phyloP scores from a whole-genome alignment of 2,888 invertebrate species.

The Eurytoma adleriae region DNA sequence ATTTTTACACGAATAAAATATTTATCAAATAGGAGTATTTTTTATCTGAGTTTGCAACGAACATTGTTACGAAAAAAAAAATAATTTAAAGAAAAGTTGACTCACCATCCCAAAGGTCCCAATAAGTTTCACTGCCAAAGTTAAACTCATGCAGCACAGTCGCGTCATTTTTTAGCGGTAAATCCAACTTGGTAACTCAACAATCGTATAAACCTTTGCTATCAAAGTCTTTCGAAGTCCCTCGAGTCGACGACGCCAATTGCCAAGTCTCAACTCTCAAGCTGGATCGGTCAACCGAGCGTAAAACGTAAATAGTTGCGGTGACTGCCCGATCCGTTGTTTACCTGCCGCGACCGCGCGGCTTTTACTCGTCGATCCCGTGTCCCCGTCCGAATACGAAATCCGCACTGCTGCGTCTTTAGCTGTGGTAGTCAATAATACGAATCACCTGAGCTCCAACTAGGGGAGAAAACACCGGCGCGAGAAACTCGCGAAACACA shows the following conservation, averaged over 20 bases:
- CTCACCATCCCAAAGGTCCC: conserved; percentile 72
- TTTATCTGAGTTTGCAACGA: too few species aligned
- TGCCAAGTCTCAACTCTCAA: not conserved
- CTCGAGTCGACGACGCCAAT: conserved; percentile 3
- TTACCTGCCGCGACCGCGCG: conserved; percentile 3
- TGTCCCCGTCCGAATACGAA: too few species aligned
- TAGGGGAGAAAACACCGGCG: too few species aligned
- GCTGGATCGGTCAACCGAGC: not conserved
- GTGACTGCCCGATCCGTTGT: conserved; percentile 1
- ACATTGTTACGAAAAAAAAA: too few species aligned
- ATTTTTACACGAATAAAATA: too few species aligned
- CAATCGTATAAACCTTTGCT: conserved; percentile 5
- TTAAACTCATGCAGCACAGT: conserved; percentile 68
- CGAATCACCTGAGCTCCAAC: too few species aligned
- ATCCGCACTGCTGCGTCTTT: too few species aligned
- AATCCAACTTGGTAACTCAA: conserved; percentile 7
- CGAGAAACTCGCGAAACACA: too few species aligned
- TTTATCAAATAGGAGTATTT: too few species aligned
- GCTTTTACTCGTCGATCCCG: not conserved
- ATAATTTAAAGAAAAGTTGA: conserved; percentile 28
- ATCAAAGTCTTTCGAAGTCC: conserved; percentile 6
- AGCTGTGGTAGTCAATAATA: too few species aligned
- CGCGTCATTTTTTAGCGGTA: conserved; percentile 37
- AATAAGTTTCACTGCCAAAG: conserved; percentile 70
- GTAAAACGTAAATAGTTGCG: conserved; percentile 38